Conservation (phyloP, 1,140 invertebrate species). For the Neuroterus valhalla region DNA sequence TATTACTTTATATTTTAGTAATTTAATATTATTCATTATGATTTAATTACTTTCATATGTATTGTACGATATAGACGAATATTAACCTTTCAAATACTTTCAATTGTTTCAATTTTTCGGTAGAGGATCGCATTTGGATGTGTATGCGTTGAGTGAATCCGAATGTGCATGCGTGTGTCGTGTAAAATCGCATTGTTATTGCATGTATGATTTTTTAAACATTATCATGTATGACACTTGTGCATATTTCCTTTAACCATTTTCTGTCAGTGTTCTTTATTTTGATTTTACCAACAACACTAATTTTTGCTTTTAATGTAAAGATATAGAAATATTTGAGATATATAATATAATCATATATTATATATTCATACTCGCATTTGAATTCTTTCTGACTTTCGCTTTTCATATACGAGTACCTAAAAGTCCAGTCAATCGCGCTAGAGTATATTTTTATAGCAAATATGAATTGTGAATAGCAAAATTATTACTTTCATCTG, state of each 20-base stretch:
- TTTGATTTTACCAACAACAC: too few species aligned
- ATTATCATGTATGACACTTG: too few species aligned
- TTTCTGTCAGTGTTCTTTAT: too few species aligned
- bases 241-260: too few species aligned
- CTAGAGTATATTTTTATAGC: slow-evolving; percentile 35
- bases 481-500: slow-evolving; percentile 13
- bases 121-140: slow-evolving; percentile 38
- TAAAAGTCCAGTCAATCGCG: slow-evolving; percentile 69
- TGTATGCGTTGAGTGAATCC: not conserved
- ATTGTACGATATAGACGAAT: slow-evolving; percentile 30
- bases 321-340: not conserved
- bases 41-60: slow-evolving; percentile 29
- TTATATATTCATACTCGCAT: not conserved
- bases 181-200: not conserved
- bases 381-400: not conserved
- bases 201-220: too few species aligned
- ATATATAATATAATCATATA: slow-evolving; percentile 12
- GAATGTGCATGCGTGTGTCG: not conserved
- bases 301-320: too few species aligned
- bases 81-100: slow-evolving; percentile 67
- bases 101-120: slow-evolving; percentile 54
- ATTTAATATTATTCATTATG: not conserved
- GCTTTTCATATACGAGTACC: slow-evolving; percentile 49
- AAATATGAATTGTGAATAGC: slow-evolving; percentile 26
- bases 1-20: not conserved